phyloP scores from a whole-genome alignment of 37 sponge, comb jelly and placozoan species.

The Spongilla lacustris region DNA sequence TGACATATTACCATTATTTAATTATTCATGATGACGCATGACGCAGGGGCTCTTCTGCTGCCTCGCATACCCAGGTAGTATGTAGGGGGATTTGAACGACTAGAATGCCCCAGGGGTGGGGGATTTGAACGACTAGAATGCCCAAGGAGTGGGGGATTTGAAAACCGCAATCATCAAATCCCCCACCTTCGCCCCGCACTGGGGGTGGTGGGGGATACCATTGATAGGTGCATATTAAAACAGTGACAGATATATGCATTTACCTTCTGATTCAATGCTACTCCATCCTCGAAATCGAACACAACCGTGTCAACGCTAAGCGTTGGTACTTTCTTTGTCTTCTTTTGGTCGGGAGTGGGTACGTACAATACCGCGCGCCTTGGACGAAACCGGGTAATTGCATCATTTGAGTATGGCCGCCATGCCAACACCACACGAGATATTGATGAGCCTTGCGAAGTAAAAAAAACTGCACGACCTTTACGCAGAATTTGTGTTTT shows the following conservation, averaged over 20 bases:
- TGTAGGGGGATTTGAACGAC: too few relatives aligned
- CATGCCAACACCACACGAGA: not conserved
- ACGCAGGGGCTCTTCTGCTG: too few relatives aligned
- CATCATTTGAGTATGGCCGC: not conserved
- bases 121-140: too few relatives aligned
- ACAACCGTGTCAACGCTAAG: slow-evolving; percentile 87
- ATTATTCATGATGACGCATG: too few relatives aligned
- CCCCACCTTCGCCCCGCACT: too few relatives aligned
- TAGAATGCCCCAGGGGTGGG: too few relatives aligned
- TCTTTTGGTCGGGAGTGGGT: slow-evolving; percentile 85
- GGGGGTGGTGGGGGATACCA: too few relatives aligned
- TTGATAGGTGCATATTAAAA: too few relatives aligned
- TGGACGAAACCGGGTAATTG: slow-evolving; percentile 34
- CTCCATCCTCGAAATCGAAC: slow-evolving; percentile 96
- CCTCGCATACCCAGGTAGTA: too few relatives aligned
- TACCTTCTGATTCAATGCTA: slow-evolving; percentile 84
- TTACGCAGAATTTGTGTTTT: not conserved
- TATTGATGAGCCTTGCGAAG: not conserved
- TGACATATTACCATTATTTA: too few relatives aligned
- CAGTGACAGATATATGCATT: not conserved
- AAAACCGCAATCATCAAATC: too few relatives aligned
- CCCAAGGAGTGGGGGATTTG: too few relatives aligned
- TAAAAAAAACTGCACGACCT: not conserved
- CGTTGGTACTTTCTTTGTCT: slow-evolving; percentile 70
- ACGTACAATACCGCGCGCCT: slow-evolving; percentile 94